Base-by-base conservation (phyloP, 1,140 invertebrate genomes). In the Drosophila leontia region DNA sequence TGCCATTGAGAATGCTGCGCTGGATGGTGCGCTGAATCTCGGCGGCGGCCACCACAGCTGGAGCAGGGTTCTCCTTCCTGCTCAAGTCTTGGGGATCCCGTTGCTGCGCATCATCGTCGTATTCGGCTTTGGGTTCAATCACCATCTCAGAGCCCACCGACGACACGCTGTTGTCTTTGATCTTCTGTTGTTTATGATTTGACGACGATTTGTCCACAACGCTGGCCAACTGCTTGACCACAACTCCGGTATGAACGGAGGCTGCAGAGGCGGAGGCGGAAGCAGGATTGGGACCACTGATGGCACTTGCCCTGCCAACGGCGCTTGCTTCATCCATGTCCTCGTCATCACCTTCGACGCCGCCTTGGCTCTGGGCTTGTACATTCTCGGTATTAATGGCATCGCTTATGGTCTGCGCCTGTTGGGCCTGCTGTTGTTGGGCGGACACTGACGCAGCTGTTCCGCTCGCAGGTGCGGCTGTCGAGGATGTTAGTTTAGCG, bases 121-220 rank as follows among this genome's bases (percentile, higher is more conserved):
- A 96, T 94, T 96, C 96, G 94, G 95, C 94, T 94, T 96, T 96
- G 93, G 96, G 96, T 94, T 96, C 95, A 81, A 96, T 94, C 91
- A 96, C 94, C 92, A 94, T 91, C 93, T 94, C 94, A 35, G 80
- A 92, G 93, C 93, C 87, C 63, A 74, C 72, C 39, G 79, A 58
- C 59, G 78, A 80, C 51, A 85, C 74, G 76, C 77, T 84, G 29
- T 81, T 88, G 74, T 90, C 77, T 68, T 91, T 86, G 82, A 75
- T 79, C 71, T 88, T 88, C 13, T 90, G 85, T 78, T 90, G 84
- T 76, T 88, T 88, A 75, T 90, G 85, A 88, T 88, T 88, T 71
- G 82, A 78, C 67, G 72, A 63, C 48, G 61, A 65, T 57, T 77
- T 76, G 23, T 88, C 85, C 7, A 80, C 79, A 26, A 78, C 75